Evolutionary conservation across 2,888 invertebrate genomes (phyloP).

Genomic region (Anaspis maculata): DNA sequence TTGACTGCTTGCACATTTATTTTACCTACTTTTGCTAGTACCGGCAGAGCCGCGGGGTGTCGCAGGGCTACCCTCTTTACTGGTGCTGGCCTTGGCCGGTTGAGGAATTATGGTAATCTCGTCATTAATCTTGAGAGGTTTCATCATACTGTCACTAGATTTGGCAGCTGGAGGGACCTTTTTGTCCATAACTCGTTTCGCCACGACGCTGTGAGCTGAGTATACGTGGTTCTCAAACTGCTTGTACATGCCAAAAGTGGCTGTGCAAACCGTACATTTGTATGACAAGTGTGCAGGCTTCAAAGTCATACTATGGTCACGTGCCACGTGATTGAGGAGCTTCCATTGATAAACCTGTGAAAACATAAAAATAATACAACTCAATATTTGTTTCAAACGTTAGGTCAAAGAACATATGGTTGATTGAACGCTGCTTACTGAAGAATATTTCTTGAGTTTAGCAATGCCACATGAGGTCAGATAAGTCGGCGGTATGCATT

Average conservation of each 20-base stretch:
- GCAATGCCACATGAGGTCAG: too few species aligned
- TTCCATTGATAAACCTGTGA: constrained; percentile 89
- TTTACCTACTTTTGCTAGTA: constrained; percentile 40
- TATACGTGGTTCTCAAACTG: constrained; percentile 92
- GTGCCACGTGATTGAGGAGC: constrained; percentile 81
- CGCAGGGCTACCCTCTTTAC: constrained; percentile 26
- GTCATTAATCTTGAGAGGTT: constrained; percentile 80
- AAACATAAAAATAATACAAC: not conserved
- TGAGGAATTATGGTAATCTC: constrained; percentile 86
- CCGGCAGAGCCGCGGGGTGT: constrained; percentile 22
- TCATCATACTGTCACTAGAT: constrained; percentile 54
- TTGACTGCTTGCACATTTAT: too few species aligned
- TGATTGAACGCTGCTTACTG: too few species aligned
- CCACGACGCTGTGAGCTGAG: constrained; percentile 85
- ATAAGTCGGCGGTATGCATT: too few species aligned
- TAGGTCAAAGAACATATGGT: too few species aligned
- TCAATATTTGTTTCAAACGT: too few species aligned
- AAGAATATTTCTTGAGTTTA: too few species aligned
- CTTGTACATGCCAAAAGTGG: constrained; percentile 92
- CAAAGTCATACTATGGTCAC: constrained; percentile 84
- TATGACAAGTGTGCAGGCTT: constrained; percentile 91
- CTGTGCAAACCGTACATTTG: constrained; percentile 92
- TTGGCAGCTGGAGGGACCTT: constrained; percentile 44
- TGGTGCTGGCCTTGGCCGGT: constrained; percentile 48
- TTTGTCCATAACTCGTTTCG: constrained; percentile 77